These are phyloP conservation scores for Electrona antarctica DNA, from an alignment of 2,113 vertebrate genomes.

Conservation along the genomic window DNA sequence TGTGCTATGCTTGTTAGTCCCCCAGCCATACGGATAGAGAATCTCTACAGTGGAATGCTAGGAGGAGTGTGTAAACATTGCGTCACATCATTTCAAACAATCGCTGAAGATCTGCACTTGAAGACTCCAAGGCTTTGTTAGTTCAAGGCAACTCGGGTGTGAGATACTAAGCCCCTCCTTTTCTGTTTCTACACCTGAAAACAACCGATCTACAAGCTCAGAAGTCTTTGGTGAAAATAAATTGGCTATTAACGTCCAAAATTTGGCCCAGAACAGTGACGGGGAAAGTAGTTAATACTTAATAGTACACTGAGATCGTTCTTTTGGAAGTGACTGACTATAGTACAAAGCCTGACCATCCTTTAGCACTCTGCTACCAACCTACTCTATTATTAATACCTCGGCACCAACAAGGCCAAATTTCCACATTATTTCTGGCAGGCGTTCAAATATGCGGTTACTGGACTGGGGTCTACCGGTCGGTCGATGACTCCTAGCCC, in stretches of 20 bases:
- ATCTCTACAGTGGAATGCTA: too few relatives aligned
- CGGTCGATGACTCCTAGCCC: slow-evolving; percentile 38
- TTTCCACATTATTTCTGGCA: slow-evolving; percentile 57
- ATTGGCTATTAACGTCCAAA: too few relatives aligned
- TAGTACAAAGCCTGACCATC: neutral
- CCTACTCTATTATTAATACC: neutral
- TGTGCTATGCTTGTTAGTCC: too few relatives aligned
- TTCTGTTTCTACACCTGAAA: too few relatives aligned
- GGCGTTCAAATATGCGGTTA: slow-evolving; percentile 32
- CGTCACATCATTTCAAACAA: neutral
- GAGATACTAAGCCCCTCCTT: too few relatives aligned
- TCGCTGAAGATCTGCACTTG: neutral
- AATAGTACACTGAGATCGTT: too few relatives aligned
- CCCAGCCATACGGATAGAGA: neutral
- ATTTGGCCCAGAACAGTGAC: neutral
- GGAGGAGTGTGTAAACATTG: too few relatives aligned
- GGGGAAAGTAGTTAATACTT: neutral
- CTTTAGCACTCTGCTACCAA: slow-evolving; percentile 23
- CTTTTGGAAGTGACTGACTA: slow-evolving; percentile 1
- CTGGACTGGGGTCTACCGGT: slow-evolving; percentile 13
- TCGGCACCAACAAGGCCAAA: slow-evolving; percentile 1
- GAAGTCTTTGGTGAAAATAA: neutral
- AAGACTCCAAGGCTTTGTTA: neutral
- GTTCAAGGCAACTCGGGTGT: neutral
- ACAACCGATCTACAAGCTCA: neutral